These are phyloP conservation scores for Oncorhynchus tshawytscha DNA, from an alignment of 2,113 vertebrate genomes.

Conservation along the genomic window DNA sequence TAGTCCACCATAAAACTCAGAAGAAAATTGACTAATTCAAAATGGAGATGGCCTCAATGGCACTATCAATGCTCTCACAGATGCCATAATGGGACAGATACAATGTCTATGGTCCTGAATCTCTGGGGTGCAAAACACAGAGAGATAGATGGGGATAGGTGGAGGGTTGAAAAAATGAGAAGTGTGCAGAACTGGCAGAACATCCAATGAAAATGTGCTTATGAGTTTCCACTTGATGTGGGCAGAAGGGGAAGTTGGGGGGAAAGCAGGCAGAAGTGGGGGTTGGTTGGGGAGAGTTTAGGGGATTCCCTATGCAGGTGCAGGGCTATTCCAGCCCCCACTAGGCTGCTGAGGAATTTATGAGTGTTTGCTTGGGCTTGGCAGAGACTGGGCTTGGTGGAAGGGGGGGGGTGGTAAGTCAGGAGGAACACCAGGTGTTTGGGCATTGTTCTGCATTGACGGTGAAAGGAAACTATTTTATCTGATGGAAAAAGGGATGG, in stretches of 20 bases:
- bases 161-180: constrained; percentile 14
- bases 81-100: no score
- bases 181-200: constrained; percentile 39
- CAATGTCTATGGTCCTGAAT: no score
- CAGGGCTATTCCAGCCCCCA: constrained; percentile 34
- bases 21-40: no score
- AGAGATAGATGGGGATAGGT: constrained; percentile 4
- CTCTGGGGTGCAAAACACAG: constrained; percentile 21
- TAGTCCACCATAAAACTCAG: no score
- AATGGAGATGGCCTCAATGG: no score
- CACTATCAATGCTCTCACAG: no score
- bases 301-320: constrained; percentile 45
- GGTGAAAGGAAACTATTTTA: constrained; percentile 67
- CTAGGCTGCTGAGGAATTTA: constrained; percentile 55
- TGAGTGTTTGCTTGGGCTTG: constrained; percentile 53
- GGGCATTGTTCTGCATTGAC: constrained; percentile 61
- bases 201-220: constrained; percentile 41
- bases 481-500: constrained; percentile 55
- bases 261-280: not conserved
- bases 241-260: constrained; percentile 19
- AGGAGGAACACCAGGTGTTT: constrained; percentile 60
- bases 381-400: constrained; percentile 32
- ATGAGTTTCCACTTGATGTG: constrained; percentile 47
- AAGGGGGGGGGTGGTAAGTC: not conserved
- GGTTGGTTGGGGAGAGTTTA: constrained; percentile 21